Evolutionary conservation across 2,797 vertebrate genomes (phyloP), one percentile per base, ranked within the genome.

Genomic region (Pempheris klunzingeri): DNA sequence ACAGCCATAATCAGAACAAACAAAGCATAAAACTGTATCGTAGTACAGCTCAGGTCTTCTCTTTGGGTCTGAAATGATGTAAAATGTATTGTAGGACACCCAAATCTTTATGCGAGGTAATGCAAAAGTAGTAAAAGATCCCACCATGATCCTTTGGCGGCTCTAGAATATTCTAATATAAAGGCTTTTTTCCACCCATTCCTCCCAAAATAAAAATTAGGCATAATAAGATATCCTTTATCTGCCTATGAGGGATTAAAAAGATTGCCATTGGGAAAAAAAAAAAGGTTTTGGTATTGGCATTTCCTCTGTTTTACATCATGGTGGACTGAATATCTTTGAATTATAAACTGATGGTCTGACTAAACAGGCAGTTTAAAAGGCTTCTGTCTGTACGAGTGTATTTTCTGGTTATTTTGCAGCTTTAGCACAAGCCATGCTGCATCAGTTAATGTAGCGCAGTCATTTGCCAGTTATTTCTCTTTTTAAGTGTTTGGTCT

Each of bases 151-250:
- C 18, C 63, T 55, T 57, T 4, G 2, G 44, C n/a, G 50, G n/a
- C 22, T 62, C 64, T 32, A 65, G 12, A 62, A n/a, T 59, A 28
- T 13, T 58, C 5, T 55, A 10, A 74, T 30, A 26, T 32, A 36
- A 50, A n/a, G 61, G 57, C 77, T 80, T 78, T 83, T 87, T 81
- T 81, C 68, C 41, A 50, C 17, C 13, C 43, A 26, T 22, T 18
- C 30, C 9, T 47, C 30, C 14, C 17, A 43, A 12, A 7, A 18
- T 20, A 26, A 50, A 50, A 9, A 52, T 24, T 3, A 36, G 15
- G 46, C 32, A 50, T 52, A 26, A 20, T 38, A 50, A n/a, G n/a
- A n/a, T n/a, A n/a, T n/a, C n/a, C n/a, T n/a, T n/a, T n/a, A n/a
- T n/a, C n/a, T 11, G n/a, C 11, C 1, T 1, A 53, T 30, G 10